Conservation (phyloP, 2,888 invertebrate genomes). For the Caenorhabditis plicata region DNA sequence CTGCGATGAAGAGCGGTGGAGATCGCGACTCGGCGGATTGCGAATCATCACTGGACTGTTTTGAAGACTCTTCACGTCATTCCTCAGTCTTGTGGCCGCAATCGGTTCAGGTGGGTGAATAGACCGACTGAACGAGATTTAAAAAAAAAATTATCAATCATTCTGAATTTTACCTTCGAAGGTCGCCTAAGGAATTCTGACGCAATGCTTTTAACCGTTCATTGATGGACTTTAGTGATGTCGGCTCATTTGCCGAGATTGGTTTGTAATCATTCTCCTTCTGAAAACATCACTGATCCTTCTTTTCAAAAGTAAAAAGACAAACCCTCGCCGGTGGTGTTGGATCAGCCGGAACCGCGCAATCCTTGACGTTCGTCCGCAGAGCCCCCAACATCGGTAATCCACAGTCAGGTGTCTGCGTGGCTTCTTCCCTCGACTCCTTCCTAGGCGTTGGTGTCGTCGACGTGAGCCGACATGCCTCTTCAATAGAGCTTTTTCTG, state of each 20-base stretch:
- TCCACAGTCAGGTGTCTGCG: conserved; percentile 35
- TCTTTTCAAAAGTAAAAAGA: conserved; percentile 8
- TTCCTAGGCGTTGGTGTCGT: conserved; percentile 26
- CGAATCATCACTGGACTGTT: conserved; percentile 28
- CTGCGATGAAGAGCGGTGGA: conserved; percentile 38
- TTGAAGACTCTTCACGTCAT: conserved; percentile 13
- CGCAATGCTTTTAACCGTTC: conserved; percentile 25
- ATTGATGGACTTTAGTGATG: conserved; percentile 23
- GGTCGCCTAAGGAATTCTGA: conserved; percentile 9
- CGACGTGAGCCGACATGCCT: conserved; percentile 13
- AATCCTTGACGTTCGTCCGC: no score
- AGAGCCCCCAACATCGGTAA: no score
- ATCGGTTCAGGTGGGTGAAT: not conserved
- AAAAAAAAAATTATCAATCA: no score
- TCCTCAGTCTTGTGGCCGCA: not conserved
- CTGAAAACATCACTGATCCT: not conserved
- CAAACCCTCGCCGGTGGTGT: conserved; percentile 11
- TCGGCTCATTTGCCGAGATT: not conserved
- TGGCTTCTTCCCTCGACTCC: conserved; percentile 42
- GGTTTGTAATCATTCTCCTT: conserved; percentile 4
- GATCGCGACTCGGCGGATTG: conserved; percentile 8
- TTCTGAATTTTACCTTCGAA: not conserved
- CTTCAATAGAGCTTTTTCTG: conserved; percentile 25
- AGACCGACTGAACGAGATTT: no score
- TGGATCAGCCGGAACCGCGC: conserved; percentile 18